phyloP scores from a whole-genome alignment of 2,888 invertebrate species.

The Cheilosia variabilis region DNA sequence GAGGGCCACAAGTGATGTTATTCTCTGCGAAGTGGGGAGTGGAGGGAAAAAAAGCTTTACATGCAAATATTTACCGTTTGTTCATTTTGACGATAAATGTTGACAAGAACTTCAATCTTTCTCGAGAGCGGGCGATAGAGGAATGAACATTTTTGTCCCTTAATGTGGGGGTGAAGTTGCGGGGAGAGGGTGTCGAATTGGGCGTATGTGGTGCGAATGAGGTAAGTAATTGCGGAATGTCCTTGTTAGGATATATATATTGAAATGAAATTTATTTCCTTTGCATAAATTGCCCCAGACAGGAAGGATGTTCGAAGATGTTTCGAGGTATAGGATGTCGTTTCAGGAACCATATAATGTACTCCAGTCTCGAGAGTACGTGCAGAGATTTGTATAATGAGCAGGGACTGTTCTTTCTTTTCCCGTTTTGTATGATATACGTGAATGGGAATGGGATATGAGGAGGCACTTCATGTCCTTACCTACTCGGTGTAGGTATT shows the following conservation, averaged over 20 bases:
- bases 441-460: constrained; percentile 26
- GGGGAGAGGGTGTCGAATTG: constrained; percentile 23
- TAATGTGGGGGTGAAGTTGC: not conserved
- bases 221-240: constrained; percentile 72
- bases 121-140: constrained; percentile 19
- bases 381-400: constrained; percentile 56
- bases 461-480: not conserved
- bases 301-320: constrained; percentile 58
- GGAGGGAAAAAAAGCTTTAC: constrained; percentile 41
- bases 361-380: constrained; percentile 6
- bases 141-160: constrained; percentile 6
- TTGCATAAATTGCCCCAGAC: constrained; percentile 55
- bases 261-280: constrained; percentile 72
- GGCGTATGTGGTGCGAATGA: constrained; percentile 66
- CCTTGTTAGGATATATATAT: constrained; percentile 70
- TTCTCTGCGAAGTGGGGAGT: constrained; percentile 1
- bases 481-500: not conserved
- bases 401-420: constrained; percentile 5
- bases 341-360: constrained; percentile 45
- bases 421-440: not conserved
- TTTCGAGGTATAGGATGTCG: constrained; percentile 23
- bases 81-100: constrained; percentile 75
- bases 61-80: constrained; percentile 75
- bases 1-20: constrained; percentile 40
- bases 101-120: constrained; percentile 74